These are phyloP conservation scores for Pseudomyrmex concolor DNA, from an alignment of 1,140 invertebrate species.

Conservation along the genomic window DNA sequence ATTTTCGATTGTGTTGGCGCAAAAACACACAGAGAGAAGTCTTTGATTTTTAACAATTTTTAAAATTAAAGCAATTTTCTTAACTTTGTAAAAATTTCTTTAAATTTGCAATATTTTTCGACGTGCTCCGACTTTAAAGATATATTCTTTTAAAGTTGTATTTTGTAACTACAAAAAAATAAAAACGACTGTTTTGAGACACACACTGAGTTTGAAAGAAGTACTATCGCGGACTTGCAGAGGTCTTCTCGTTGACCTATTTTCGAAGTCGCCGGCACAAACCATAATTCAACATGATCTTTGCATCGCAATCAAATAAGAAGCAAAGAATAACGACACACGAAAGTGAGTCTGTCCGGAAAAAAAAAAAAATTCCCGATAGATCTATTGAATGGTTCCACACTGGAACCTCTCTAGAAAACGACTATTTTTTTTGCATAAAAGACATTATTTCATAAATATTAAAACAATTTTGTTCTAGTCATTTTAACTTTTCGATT, in stretches of 20 bases:
- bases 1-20: no score
- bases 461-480: not conserved
- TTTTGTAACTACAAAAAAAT: not conserved
- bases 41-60: no score
- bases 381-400: conserved; percentile 25
- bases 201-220: conserved; percentile 36
- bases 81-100: not conserved
- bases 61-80: no score
- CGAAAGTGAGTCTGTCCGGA: not conserved
- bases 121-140: not conserved
- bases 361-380: conserved; percentile 21
- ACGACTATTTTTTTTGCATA: no score
- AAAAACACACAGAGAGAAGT: no score
- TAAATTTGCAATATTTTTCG: not conserved
- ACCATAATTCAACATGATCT: conserved; percentile 52
- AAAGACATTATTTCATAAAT: no score
- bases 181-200: not conserved
- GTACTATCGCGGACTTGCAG: conserved; percentile 39
- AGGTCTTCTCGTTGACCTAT: conserved; percentile 48
- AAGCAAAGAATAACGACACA: conserved; percentile 38
- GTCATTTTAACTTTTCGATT: not conserved
- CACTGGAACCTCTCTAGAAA: not conserved
- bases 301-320: conserved; percentile 45
- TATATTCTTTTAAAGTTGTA: not conserved
- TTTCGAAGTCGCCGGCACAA: conserved; percentile 44